Percentiles rank a stretch among this genome's conserved stretches.
Evolutionary conservation across 2,888 invertebrate genomes (phyloP).

Genomic region (Aphodius granarius): DNA sequence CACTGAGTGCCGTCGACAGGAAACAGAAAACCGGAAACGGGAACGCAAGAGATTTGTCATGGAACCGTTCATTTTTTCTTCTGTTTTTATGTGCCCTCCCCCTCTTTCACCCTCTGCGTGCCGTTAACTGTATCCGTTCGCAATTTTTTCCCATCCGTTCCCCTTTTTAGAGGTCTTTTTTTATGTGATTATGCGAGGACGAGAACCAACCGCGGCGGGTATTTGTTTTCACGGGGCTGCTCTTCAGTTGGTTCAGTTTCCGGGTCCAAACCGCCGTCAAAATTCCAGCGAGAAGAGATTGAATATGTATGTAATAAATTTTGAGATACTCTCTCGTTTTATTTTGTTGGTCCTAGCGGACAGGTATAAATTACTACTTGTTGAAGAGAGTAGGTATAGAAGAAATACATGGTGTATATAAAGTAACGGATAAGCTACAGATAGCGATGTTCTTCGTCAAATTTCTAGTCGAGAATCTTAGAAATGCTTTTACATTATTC

Average conservation of each 20-base stretch:
- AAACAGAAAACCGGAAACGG: background rate
- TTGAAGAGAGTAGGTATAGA: background rate
- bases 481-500: too few relatives aligned
- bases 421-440: too few relatives aligned
- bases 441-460: too few relatives aligned
- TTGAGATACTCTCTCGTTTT: background rate
- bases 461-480: too few relatives aligned
- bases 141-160: background rate
- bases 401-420: background rate
- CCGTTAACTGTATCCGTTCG: background rate
- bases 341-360: background rate
- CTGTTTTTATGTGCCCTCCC: background rate
- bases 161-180: background rate
- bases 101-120: background rate
- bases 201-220: background rate
- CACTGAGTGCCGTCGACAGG: background rate
- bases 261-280: background rate
- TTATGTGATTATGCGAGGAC: background rate
- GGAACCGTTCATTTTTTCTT: background rate
- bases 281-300: background rate
- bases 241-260: background rate
- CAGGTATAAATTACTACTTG: background rate
- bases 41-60: background rate
- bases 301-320: background rate
- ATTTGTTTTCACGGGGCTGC: background rate